A percentile compares a stretch with the other conserved stretches of the same genome.
Evolutionary conservation across 2,797 vertebrate species (phyloP).

Genomic region (Phataginus tricuspis): DNA sequence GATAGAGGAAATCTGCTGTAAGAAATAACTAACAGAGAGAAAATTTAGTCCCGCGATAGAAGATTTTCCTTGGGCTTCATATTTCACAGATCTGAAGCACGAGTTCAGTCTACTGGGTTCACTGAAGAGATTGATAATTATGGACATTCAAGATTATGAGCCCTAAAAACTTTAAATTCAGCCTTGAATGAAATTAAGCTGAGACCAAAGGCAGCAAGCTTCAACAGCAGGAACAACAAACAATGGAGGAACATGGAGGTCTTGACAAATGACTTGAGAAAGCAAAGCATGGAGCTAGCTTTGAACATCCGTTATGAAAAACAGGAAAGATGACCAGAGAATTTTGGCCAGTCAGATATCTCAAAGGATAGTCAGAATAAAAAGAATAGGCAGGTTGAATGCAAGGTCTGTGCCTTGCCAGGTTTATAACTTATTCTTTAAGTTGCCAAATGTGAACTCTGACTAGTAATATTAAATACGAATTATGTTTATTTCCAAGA

Average conservation of each 20-base stretch:
- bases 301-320: neutral
- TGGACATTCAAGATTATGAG: slow-evolving; percentile 15
- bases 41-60: neutral
- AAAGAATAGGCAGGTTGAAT: neutral
- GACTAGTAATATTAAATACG: neutral
- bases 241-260: neutral
- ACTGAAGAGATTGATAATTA: neutral
- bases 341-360: neutral
- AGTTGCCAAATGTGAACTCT: neutral
- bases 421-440: neutral
- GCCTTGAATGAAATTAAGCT: neutral
- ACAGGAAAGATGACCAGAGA: neutral
- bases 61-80: neutral
- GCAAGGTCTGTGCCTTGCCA: neutral
- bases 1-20: neutral
- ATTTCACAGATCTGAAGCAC: neutral
- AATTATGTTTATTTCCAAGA: neutral
- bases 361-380: neutral
- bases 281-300: neutral
- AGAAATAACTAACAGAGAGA: neutral
- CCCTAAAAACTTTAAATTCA: slow-evolving; percentile 11
- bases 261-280: neutral
- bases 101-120: neutral
- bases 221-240: neutral
- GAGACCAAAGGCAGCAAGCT: neutral